These are phyloP conservation scores for Dorcus parallelipipedus DNA, from an alignment of 2,888 invertebrate species.

Conservation along the genomic window DNA sequence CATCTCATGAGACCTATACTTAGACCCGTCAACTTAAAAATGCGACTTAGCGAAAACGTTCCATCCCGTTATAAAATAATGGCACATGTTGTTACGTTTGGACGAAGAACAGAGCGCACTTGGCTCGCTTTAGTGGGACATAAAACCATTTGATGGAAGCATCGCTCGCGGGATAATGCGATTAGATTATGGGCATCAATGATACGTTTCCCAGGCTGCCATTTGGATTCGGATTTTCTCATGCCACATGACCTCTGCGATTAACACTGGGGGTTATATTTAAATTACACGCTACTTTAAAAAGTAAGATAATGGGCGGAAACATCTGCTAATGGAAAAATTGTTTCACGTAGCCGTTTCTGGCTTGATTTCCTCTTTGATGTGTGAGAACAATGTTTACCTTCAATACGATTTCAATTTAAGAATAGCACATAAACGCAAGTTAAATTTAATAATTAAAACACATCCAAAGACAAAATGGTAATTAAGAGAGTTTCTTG, in stretches of 20 bases:
- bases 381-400: too few species aligned
- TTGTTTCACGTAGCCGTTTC: background rate
- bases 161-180: slow-evolving; percentile 2
- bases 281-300: slow-evolving; percentile 1
- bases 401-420: too few species aligned
- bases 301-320: background rate
- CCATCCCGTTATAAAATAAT: background rate
- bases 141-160: slow-evolving; percentile 6
- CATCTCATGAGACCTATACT: slow-evolving; percentile 29
- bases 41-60: background rate
- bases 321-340: slow-evolving; percentile 5
- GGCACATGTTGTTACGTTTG: background rate
- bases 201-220: slow-evolving; percentile 7
- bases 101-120: background rate
- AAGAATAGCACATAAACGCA: too few species aligned
- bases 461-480: too few species aligned
- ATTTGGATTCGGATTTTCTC: slow-evolving; percentile 3
- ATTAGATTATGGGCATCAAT: slow-evolving; percentile 6
- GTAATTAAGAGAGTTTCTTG: too few species aligned
- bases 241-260: slow-evolving; percentile 6
- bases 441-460: too few species aligned
- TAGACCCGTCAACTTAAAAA: slow-evolving; percentile 15
- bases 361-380: too few species aligned
- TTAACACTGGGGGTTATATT: slow-evolving; percentile 5
- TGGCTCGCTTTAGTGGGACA: slow-evolving; percentile 1